Percentiles rank a stretch among this genome's conserved stretches.
phyloP scores from a whole-genome alignment of 2,113 vertebrate genomes.

The Gila orcuttii region DNA sequence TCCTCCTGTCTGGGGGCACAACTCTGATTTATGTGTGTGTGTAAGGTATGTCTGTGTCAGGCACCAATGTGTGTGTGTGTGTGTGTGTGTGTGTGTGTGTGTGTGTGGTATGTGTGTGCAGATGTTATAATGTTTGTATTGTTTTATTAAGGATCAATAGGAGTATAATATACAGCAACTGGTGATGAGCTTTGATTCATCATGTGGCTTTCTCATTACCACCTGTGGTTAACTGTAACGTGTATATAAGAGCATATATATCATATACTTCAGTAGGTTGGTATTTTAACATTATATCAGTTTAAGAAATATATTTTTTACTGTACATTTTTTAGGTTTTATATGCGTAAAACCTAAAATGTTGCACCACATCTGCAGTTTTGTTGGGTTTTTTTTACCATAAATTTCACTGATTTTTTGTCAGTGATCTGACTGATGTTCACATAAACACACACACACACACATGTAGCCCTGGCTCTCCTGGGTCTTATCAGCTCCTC shows the following conservation, averaged over 20 bases:
- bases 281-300: too few relatives aligned
- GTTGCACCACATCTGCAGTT: too few relatives aligned
- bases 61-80: conserved; percentile 54
- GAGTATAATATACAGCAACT: too few relatives aligned
- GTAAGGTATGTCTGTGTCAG: conserved; percentile 47
- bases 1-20: conserved; percentile 58
- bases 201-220: too few relatives aligned
- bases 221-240: too few relatives aligned
- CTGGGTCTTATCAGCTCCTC: conserved; percentile 76
- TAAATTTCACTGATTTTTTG: background rate
- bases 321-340: too few relatives aligned
- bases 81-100: conserved; percentile 21
- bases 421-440: conserved; percentile 60
- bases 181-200: too few relatives aligned
- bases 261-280: too few relatives aligned
- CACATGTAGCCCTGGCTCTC: conserved; percentile 57
- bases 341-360: too few relatives aligned
- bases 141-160: background rate
- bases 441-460: conserved; percentile 47
- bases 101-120: background rate
- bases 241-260: too few relatives aligned
- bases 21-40: conserved; percentile 72
- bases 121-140: background rate
- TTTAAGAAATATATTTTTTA: too few relatives aligned
- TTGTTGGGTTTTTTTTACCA: background rate